phyloP scores from a whole-genome alignment of 1,140 invertebrate genomes.

The Augochlora pura region DNA sequence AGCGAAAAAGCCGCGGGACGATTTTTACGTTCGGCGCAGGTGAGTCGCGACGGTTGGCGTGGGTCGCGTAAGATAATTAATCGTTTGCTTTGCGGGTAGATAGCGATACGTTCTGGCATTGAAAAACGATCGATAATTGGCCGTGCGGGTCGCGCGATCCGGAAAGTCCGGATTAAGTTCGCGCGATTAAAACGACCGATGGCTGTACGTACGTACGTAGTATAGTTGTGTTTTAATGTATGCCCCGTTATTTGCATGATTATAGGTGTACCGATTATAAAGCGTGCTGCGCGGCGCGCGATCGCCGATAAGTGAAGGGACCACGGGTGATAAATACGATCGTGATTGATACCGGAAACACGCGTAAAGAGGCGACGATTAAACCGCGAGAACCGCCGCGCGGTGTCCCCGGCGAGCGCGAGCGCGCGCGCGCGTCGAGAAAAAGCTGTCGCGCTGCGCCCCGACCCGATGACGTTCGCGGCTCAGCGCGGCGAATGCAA shows the following conservation, averaged over 20 bases:
- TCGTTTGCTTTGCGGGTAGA: not conserved
- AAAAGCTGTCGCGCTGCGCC: not conserved
- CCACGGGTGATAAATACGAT: conserved; percentile 41
- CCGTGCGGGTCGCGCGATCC: not conserved
- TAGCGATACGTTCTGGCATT: conserved; percentile 1
- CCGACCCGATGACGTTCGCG: not conserved
- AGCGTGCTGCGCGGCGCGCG: conserved; percentile 18
- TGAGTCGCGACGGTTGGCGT: not conserved
- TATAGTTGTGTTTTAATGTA: conserved; percentile 44
- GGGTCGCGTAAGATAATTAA: not conserved
- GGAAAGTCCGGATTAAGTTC: conserved; percentile 38
- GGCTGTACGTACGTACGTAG: no score
- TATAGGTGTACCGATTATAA: conserved; percentile 50
- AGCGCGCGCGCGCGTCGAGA: not conserved
- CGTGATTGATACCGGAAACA: conserved; percentile 48
- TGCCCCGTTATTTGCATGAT: conserved; percentile 57
- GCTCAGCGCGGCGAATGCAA: not conserved
- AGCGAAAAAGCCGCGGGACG: no score
- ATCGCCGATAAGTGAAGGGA: conserved; percentile 47
- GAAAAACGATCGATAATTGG: conserved; percentile 37
- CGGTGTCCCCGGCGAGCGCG: no score
- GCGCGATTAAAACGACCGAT: conserved; percentile 24
- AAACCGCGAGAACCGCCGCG: no score
- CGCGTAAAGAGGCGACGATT: conserved; percentile 28
- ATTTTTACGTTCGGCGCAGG: not conserved